phyloP scores from a whole-genome alignment of 23 tunicate species.

The Botrylloides violaceus region DNA sequence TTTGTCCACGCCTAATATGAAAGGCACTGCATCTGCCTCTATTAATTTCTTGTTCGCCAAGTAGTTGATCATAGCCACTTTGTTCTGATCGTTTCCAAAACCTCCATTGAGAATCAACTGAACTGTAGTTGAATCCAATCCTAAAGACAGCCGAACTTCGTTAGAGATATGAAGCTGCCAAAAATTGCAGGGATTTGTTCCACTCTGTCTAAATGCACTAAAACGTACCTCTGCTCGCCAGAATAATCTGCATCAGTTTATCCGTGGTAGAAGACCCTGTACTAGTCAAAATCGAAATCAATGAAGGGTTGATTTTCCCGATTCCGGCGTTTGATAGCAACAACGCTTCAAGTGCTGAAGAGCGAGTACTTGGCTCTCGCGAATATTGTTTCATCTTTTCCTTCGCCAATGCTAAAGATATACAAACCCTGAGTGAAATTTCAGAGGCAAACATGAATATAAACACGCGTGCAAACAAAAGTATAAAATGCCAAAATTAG shows the following conservation, averaged over 20 bases:
- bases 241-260: neutral
- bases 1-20: slow-evolving; percentile 59
- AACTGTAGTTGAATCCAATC: slow-evolving; percentile 35
- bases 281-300: neutral
- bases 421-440: no score
- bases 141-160: slow-evolving; percentile 12
- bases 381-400: slow-evolving; percentile 3
- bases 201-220: no score
- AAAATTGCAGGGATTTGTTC: neutral
- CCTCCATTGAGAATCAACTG: slow-evolving; percentile 77
- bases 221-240: neutral
- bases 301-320: neutral
- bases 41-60: slow-evolving; percentile 48
- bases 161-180: neutral
- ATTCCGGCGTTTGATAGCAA: neutral
- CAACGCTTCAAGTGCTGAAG: neutral
- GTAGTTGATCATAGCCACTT: slow-evolving; percentile 75
- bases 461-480: no score
- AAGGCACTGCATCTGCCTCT: slow-evolving; percentile 68
- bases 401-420: slow-evolving; percentile 7
- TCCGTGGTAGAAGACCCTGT: neutral
- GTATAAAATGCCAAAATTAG: neutral
- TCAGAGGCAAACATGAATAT: no score
- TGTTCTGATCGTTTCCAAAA: slow-evolving; percentile 44
- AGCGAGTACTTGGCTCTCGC: slow-evolving; percentile 10